Evolutionary conservation across 2,888 invertebrate species (phyloP).

Genomic region (Anagyrus pseudococci): DNA sequence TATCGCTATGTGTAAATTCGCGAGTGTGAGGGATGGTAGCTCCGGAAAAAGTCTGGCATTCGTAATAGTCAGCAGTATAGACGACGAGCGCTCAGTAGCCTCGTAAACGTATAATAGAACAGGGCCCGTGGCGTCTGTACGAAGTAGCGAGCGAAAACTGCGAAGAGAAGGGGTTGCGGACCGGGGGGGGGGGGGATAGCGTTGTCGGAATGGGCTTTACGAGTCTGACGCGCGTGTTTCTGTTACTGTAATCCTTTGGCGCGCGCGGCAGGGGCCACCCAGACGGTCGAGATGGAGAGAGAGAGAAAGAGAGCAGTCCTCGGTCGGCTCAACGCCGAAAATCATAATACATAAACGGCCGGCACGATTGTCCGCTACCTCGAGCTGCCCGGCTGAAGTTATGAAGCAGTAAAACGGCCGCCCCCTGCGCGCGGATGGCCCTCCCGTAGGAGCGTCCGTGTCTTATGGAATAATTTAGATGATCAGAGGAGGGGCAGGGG

Average conservation of each 20-base stretch:
- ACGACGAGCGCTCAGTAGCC: not conserved
- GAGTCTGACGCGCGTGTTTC: conserved; percentile 61
- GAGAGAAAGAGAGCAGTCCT: too few relatives aligned
- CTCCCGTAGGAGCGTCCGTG: conserved; percentile 29
- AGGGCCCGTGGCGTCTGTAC: too few relatives aligned
- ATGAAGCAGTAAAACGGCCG: conserved; percentile 45
- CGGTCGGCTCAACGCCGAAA: too few relatives aligned
- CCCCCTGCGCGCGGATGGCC: not conserved
- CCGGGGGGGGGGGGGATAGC: too few relatives aligned
- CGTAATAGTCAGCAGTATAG: not conserved
- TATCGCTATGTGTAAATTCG: too few relatives aligned
- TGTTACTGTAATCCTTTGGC: conserved; percentile 52
- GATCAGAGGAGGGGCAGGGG: conserved; percentile 50
- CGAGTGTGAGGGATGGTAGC: not conserved
- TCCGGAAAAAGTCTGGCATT: not conserved
- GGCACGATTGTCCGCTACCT: conserved; percentile 54
- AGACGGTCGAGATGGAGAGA: conserved; percentile 12
- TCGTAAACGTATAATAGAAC: too few relatives aligned
- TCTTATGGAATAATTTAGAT: conserved; percentile 61
- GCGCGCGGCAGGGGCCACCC: conserved; percentile 7
- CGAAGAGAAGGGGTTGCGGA: too few relatives aligned
- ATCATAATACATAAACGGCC: not conserved
- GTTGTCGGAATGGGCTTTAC: conserved; percentile 53
- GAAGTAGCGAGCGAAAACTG: too few relatives aligned
- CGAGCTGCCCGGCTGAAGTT: conserved; percentile 49